Conservation (phyloP, 1,140 invertebrate species). For the Pectinophora gossypiella region DNA sequence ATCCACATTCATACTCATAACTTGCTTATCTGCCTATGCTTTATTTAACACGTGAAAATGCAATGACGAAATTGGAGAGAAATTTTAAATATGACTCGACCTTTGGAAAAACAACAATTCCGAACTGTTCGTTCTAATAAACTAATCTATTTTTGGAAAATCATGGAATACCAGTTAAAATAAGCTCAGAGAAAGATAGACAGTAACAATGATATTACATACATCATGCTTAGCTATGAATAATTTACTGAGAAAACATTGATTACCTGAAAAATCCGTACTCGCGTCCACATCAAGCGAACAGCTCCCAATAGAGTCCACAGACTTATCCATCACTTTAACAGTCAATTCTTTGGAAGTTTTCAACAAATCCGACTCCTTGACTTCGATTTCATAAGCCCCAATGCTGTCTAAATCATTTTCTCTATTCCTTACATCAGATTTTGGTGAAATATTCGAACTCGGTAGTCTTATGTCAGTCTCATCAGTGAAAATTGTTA, state of each 20-base stretch:
- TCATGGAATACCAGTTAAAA: too few relatives aligned
- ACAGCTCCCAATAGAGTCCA: constrained; percentile 87
- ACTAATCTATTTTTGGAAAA: too few relatives aligned
- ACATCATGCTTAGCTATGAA: too few relatives aligned
- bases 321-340: constrained; percentile 80
- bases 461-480: constrained; percentile 62
- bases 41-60: too few relatives aligned
- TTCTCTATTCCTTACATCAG: constrained; percentile 30
- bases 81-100: too few relatives aligned
- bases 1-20: too few relatives aligned
- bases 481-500: constrained; percentile 60
- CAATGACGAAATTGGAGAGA: too few relatives aligned
- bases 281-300: constrained; percentile 87
- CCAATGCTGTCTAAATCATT: constrained; percentile 62
- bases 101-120: too few relatives aligned
- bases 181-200: not conserved
- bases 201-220: not conserved
- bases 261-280: constrained; percentile 87
- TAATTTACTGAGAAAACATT: not conserved
- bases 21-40: too few relatives aligned
- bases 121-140: too few relatives aligned
- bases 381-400: constrained; percentile 65
- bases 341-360: constrained; percentile 59
- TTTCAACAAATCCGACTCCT: constrained; percentile 60
- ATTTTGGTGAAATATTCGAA: constrained; percentile 59